Evolutionary conservation across 2,113 vertebrate genomes (phyloP).

Genomic region (Arizona elegans): DNA sequence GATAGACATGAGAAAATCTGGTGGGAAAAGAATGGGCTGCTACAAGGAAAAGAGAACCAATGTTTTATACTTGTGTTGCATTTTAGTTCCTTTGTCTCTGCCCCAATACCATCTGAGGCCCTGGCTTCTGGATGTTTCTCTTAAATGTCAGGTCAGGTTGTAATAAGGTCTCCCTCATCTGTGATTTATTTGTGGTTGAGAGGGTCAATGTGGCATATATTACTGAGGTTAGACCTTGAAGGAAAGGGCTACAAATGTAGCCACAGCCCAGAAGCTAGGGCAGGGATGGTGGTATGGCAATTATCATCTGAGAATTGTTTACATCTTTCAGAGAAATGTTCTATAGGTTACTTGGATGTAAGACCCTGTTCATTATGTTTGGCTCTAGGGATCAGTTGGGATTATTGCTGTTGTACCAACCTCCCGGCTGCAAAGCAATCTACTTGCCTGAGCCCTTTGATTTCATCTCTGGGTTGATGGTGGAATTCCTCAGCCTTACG

Average conservation of each 20-base stretch:
- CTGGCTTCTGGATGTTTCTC: background rate
- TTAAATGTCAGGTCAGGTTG: background rate
- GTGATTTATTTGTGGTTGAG: background rate
- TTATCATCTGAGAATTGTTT: background rate
- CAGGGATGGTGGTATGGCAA: background rate
- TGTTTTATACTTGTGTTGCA: background rate
- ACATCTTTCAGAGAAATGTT: background rate
- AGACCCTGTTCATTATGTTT: background rate
- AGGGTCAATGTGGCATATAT: background rate
- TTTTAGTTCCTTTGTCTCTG: background rate
- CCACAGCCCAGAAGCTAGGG: background rate
- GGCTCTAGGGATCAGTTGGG: background rate
- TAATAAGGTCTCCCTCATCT: background rate
- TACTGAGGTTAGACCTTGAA: background rate
- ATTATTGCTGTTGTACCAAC: background rate
- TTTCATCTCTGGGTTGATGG: background rate
- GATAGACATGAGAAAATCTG: background rate
- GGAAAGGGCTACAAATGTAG: background rate
- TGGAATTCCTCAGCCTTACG: background rate
- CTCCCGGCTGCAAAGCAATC: background rate
- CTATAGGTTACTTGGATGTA: background rate
- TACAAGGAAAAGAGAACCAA: background rate
- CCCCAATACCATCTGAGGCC: background rate
- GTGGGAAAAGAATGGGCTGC: background rate
- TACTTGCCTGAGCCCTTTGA: background rate